Base-by-base conservation (phyloP, 2,113 vertebrate genomes). In the Paramormyrops kingsleyae region DNA sequence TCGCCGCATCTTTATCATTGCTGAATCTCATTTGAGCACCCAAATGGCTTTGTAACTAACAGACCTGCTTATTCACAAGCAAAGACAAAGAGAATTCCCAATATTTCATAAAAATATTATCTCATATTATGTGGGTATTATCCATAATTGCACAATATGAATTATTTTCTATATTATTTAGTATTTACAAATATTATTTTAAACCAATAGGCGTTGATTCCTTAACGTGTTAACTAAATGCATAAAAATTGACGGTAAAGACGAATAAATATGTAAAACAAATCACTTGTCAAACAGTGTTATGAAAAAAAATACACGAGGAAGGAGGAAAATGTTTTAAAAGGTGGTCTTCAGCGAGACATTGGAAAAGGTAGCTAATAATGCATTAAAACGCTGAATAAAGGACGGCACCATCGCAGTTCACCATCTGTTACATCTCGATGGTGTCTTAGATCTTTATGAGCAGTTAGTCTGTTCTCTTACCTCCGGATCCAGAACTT, bases 401-500 rank as follows among this genome's bases (percentile, higher is more conserved):
- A 87, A 87, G 49, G 85, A 17, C 50, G 7, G n/a, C 27, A 53
- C 50, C 50, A 42, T 17, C 39, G 31, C 85, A 56, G 50, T 35
- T 87, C 85, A 21, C n/a, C 85, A 27, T 27, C 44, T 86, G 10
- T 46, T 39, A 35, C 50, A 21, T 53, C 50, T 52, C 50, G 5
- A 13, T 56, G 85, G 13, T 87, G 12, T 50, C 85, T 35, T 84
- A 47, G 84, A 5, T 21, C 50, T 21, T 27, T 35, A 87, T 39
- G 31, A 53, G 27, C 50, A 53, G 50, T 52, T 49, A 53, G n/a
- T 27, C 42, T 44, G 17, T 84, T 87, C 17, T 52, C 50, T 87
- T 87, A 87, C 85, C 85, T 87, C 85, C 39, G 50, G 50, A 56
- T 87, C 85, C 85, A 87, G 85, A n/a, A 87, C 50, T 53, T 87